Evolutionary conservation across 2,113 vertebrate species (phyloP).

Genomic region (Phylloscopus whistleri): DNA sequence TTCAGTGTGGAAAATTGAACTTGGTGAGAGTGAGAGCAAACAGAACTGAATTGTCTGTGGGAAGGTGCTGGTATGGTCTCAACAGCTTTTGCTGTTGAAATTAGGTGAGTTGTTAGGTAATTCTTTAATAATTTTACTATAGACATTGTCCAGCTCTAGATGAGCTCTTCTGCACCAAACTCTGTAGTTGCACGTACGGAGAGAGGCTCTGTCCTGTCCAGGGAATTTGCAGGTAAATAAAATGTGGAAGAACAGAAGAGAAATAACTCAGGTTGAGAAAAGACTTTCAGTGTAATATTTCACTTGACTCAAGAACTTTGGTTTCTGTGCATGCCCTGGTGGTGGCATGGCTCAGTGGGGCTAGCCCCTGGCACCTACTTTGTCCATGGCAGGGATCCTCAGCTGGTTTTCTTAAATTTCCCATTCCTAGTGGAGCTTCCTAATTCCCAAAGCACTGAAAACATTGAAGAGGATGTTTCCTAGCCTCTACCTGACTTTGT

Average conservation of each 20-base stretch:
- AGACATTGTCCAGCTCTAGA: not conserved
- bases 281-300: not conserved
- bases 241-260: not conserved
- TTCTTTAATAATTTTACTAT: not conserved
- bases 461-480: not conserved
- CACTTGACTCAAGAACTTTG: not conserved
- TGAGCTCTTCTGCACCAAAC: not conserved
- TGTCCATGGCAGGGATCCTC: not conserved
- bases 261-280: not conserved
- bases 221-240: not conserved
- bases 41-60: not conserved
- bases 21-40: slow-evolving; percentile 10
- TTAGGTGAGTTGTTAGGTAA: not conserved
- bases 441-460: not conserved
- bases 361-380: not conserved
- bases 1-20: not conserved
- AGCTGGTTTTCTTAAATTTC: not conserved
- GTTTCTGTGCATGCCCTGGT: not conserved
- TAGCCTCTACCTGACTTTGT: not conserved
- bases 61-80: not conserved
- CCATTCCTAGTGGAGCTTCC: not conserved
- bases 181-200: fast-evolving
- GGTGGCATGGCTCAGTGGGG: not conserved
- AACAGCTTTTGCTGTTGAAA: not conserved
- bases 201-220: not conserved